These are phyloP conservation scores for Idaea aversata DNA, from an alignment of 2,888 invertebrate species.

Conservation along the genomic window DNA sequence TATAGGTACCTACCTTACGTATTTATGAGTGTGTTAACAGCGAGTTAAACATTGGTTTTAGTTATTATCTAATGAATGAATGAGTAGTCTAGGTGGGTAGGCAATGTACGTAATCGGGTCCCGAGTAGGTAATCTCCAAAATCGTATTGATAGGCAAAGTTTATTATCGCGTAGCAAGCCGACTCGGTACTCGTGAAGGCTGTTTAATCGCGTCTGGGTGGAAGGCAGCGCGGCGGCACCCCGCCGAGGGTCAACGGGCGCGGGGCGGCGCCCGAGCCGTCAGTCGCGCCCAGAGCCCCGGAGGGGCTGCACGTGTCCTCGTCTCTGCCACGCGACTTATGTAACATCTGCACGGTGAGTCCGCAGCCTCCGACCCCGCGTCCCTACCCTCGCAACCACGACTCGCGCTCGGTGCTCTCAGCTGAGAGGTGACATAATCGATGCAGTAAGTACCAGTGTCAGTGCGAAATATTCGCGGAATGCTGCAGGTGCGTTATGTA, in stretches of 20 bases:
- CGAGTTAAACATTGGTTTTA: too few species aligned
- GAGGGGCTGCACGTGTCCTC: slow-evolving; percentile 72
- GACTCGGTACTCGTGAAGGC: slow-evolving; percentile 66
- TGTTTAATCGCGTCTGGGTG: slow-evolving; percentile 69
- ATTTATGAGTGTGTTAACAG: too few species aligned
- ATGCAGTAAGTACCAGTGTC: slow-evolving; percentile 75
- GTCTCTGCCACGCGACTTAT: slow-evolving; percentile 71
- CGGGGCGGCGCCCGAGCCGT: slow-evolving; percentile 70
- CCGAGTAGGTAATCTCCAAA: slow-evolving; percentile 48
- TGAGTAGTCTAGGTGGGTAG: slow-evolving; percentile 22
- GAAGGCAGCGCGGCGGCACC: slow-evolving; percentile 48
- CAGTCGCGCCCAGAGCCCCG: slow-evolving; percentile 76
- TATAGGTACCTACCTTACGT: too few species aligned
- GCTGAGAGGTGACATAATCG: slow-evolving; percentile 76
- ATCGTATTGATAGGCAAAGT: slow-evolving; percentile 56
- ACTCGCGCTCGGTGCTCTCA: slow-evolving; percentile 48
- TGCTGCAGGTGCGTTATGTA: slow-evolving; percentile 70
- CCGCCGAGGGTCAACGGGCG: slow-evolving; percentile 61
- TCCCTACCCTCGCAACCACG: slow-evolving; percentile 30
- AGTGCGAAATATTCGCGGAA: slow-evolving; percentile 53
- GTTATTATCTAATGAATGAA: slow-evolving; percentile 20
- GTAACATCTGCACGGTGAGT: slow-evolving; percentile 77
- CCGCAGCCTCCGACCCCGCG: slow-evolving; percentile 62
- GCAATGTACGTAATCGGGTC: slow-evolving; percentile 29
- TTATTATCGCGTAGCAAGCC: slow-evolving; percentile 59